Evolutionary conservation across 2,113 vertebrate species (phyloP).

Genomic region (Gobius niger): DNA sequence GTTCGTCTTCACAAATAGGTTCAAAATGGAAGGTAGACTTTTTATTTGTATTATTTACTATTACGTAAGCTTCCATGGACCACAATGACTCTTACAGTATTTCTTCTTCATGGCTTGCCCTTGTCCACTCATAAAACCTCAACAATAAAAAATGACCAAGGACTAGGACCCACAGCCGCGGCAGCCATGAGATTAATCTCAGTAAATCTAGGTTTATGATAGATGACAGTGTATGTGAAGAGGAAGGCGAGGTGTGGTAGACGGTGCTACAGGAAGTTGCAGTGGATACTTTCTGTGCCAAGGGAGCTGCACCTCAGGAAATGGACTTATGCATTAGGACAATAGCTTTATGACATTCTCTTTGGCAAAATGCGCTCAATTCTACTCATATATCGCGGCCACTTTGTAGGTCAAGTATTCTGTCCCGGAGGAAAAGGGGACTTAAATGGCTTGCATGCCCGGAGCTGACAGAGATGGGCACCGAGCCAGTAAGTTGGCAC

Average conservation of each 20-base stretch:
- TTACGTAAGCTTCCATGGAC: neutral
- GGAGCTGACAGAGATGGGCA: conserved; percentile 43
- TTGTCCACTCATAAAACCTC: neutral
- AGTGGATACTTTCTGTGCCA: conserved; percentile 21
- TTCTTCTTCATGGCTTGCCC: neutral
- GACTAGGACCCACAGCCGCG: neutral
- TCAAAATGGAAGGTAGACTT: neutral
- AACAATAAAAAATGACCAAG: conserved; percentile 1
- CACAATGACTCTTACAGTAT: neutral
- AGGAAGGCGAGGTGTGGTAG: conserved; percentile 34
- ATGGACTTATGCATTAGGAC: conserved; percentile 13
- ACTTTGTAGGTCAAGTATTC: conserved; percentile 2
- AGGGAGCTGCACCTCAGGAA: conserved; percentile 45
- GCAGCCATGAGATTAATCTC: conserved; percentile 1
- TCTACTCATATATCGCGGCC: neutral
- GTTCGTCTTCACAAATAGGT: neutral
- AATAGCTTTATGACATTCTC: neutral
- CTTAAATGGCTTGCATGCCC: conserved; percentile 36
- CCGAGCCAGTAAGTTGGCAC: conserved; percentile 41
- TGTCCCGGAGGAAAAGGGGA: conserved; percentile 14
- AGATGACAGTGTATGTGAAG: conserved; percentile 25
- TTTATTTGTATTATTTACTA: neutral
- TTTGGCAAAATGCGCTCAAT: neutral
- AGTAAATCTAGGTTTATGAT: conserved; percentile 1
- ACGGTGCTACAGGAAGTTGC: conserved; percentile 29